A percentile compares a stretch with the other conserved stretches of the same genome.
These are phyloP conservation scores for Sanderia malayensis DNA, from an alignment of 30 jellyfish, hydroid and myxozoan species.

Conservation along the genomic window DNA sequence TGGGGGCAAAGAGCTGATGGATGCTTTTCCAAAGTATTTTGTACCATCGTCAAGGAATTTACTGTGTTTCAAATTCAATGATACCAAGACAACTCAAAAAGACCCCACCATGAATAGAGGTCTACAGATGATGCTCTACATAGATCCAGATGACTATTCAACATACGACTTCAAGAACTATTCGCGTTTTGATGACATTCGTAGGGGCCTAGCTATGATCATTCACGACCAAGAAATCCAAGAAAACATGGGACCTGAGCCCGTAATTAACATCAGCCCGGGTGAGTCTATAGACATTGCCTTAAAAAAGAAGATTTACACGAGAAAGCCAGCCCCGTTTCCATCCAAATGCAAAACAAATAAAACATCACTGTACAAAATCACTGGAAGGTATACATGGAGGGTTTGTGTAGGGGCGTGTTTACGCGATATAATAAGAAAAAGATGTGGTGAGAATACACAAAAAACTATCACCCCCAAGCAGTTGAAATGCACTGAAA, in stretches of 20 bases:
- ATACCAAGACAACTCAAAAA: no score
- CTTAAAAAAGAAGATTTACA: not conserved
- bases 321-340: slow-evolving; percentile 34
- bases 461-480: not conserved
- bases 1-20: no score
- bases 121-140: no score
- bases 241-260: slow-evolving; percentile 1
- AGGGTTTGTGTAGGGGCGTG: slow-evolving; percentile 26
- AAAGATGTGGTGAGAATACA: slow-evolving; percentile 3
- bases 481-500: slow-evolving; percentile 10
- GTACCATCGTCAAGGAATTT: no score
- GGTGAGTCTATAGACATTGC: slow-evolving; percentile 27
- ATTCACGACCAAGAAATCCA: slow-evolving; percentile 35
- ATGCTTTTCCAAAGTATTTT: no score
- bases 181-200: no score
- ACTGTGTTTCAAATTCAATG: no score
- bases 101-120: no score
- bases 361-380: slow-evolving; percentile 25
- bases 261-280: slow-evolving; percentile 22
- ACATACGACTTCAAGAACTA: no score
- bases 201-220: no score
- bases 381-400: slow-evolving; percentile 25
- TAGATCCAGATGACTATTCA: no score
- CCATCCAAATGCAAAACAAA: slow-evolving; percentile 48
- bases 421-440: slow-evolving; percentile 3